Percentiles rank a stretch among this genome's conserved stretches.
These are phyloP conservation scores for Erpetoichthys calabaricus DNA, from an alignment of 2,797 vertebrate genomes.

Conservation along the genomic window DNA sequence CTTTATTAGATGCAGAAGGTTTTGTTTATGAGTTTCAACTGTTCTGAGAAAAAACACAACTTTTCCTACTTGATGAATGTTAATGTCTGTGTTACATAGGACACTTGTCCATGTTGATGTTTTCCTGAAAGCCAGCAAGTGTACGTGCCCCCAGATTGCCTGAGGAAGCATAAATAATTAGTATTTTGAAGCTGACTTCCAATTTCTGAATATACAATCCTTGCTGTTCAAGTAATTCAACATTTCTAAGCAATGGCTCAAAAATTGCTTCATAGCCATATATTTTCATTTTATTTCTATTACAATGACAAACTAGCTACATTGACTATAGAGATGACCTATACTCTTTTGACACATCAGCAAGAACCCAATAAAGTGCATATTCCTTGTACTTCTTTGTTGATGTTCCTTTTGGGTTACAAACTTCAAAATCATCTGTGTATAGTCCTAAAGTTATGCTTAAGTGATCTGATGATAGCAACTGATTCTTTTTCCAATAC, in stretches of 20 bases:
- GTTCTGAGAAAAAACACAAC: background rate
- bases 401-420: background rate
- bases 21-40: background rate
- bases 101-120: background rate
- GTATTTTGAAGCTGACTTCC: background rate
- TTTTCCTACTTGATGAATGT: slow-evolving; percentile 6
- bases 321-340: background rate
- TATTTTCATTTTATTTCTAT: background rate
- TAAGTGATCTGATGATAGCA: background rate
- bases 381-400: background rate
- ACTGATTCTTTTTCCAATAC: background rate
- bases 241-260: slow-evolving; percentile 1
- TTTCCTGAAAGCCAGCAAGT: slow-evolving; percentile 1
- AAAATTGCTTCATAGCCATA: background rate
- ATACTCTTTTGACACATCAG: background rate
- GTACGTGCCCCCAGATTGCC: background rate
- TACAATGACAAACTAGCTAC: slow-evolving; percentile 1
- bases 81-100: slow-evolving; percentile 6
- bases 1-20: no score
- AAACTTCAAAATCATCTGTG: slow-evolving; percentile 4
- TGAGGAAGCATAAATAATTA: background rate
- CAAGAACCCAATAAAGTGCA: slow-evolving; percentile 1
- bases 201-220: background rate
- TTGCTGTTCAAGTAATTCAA: background rate
- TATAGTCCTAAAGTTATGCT: slow-evolving; percentile 1